phyloP scores from a whole-genome alignment of 2,888 invertebrate species.

The Trachelus tabidus region DNA sequence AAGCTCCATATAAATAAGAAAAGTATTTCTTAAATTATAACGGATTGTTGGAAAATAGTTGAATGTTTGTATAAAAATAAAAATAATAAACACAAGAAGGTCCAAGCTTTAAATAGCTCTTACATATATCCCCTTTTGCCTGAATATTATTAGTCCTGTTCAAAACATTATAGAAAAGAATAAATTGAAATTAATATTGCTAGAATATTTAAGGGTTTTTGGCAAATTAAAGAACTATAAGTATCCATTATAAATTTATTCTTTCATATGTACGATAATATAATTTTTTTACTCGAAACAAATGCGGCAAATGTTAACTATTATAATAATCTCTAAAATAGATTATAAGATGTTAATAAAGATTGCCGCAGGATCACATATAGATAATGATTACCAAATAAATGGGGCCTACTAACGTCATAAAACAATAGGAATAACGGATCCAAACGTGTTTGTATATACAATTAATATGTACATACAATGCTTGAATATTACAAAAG shows the following conservation, averaged over 20 bases:
- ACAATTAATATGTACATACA: slow-evolving; percentile 6
- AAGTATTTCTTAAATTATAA: slow-evolving; percentile 14
- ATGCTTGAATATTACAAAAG: slow-evolving; percentile 4
- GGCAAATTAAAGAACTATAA: slow-evolving; percentile 8
- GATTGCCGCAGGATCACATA: not conserved
- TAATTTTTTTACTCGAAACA: slow-evolving; percentile 14
- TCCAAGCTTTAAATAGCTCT: not conserved
- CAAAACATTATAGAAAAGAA: not conserved
- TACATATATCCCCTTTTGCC: not conserved
- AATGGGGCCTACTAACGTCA: not conserved
- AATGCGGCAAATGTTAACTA: slow-evolving; percentile 10
- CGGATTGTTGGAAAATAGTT: slow-evolving; percentile 15
- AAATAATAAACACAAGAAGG: not conserved
- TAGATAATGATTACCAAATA: not conserved
- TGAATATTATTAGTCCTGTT: not conserved
- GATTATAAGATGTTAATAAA: slow-evolving; percentile 3
- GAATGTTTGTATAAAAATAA: not conserved
- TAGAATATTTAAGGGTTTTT: slow-evolving; percentile 13
- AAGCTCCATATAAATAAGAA: not conserved
- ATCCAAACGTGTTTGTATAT: not conserved
- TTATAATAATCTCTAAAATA: slow-evolving; percentile 12
- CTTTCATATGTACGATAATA: not conserved
- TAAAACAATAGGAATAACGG: not conserved
- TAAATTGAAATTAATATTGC: slow-evolving; percentile 10
- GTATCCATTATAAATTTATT: slow-evolving; percentile 2